Conservation (phyloP, 37 sponge, comb jelly and placozoan species). For the Chondrilla cf. caribensis region DNA sequence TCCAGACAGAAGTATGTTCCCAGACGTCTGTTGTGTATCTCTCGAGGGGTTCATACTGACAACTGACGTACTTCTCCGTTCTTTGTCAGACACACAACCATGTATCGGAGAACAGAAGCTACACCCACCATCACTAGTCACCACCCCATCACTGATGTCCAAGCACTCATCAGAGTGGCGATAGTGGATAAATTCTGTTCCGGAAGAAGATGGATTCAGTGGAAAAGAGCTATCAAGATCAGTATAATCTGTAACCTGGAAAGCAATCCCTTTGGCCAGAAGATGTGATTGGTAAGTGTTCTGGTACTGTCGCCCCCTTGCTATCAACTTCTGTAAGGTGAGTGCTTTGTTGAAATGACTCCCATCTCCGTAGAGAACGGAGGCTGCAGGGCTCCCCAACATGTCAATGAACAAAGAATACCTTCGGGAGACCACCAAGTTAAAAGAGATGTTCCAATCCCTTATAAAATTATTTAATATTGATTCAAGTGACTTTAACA, state of each 20-base stretch:
- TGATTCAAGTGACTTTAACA: too few relatives aligned
- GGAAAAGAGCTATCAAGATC: not conserved
- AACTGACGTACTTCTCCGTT: not conserved
- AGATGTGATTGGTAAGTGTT: constrained; percentile 71
- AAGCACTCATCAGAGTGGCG: not conserved
- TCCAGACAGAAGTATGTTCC: constrained; percentile 24
- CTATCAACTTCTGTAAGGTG: constrained; percentile 61
- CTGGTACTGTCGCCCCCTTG: constrained; percentile 4
- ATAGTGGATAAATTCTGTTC: not conserved
- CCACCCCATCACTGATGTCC: not conserved
- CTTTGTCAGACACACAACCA: constrained; percentile 46
- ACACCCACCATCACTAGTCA: not conserved
- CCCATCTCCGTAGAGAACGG: constrained; percentile 59
- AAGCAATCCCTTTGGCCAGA: constrained; percentile 52
- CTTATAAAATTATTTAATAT: too few relatives aligned
- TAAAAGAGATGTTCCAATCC: too few relatives aligned
- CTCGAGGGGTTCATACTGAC: not conserved
- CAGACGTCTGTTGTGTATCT: not conserved
- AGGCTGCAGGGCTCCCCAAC: constrained; percentile 40
- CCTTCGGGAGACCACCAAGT: too few relatives aligned
- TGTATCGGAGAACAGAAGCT: constrained; percentile 66
- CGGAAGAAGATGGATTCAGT: not conserved
- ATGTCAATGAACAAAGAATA: too few relatives aligned
- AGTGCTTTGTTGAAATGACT: constrained; percentile 78
- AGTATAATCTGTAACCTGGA: constrained; percentile 31